Evolutionary conservation across 2,888 invertebrate genomes (phyloP).

Genomic region (Orchesellides sinensis): DNA sequence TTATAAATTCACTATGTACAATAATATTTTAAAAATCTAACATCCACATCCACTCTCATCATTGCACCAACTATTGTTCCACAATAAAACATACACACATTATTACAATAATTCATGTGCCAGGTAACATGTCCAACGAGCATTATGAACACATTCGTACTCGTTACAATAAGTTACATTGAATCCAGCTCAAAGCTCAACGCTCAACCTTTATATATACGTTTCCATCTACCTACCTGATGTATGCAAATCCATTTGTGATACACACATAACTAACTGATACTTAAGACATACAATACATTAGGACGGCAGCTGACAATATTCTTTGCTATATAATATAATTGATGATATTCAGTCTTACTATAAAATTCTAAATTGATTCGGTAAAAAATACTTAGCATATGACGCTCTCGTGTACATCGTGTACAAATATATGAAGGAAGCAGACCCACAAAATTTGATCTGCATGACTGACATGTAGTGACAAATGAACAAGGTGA

Average conservation of each 20-base stretch:
- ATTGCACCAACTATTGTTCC: constrained; percentile 53
- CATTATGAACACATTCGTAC: constrained; percentile 41
- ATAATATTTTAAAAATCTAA: not conserved
- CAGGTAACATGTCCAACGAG: constrained; percentile 59
- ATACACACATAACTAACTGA: too few relatives aligned
- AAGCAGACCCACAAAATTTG: not conserved
- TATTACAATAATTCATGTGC: constrained; percentile 48
- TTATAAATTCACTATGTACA: constrained; percentile 5
- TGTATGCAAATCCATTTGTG: too few relatives aligned
- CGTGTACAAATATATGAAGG: not conserved
- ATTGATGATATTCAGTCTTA: constrained; percentile 46
- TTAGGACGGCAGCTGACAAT: constrained; percentile 51
- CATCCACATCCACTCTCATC: not conserved
- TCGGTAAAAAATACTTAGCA: constrained; percentile 38
- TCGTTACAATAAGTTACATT: constrained; percentile 15
- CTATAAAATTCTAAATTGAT: constrained; percentile 44
- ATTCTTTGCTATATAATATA: constrained; percentile 14
- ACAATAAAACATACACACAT: constrained; percentile 35
- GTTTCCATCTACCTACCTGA: too few relatives aligned
- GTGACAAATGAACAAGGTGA: constrained; percentile 37
- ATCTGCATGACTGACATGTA: constrained; percentile 16
- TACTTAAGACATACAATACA: too few relatives aligned
- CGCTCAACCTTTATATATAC: too few relatives aligned
- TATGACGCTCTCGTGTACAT: not conserved
- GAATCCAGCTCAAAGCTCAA: constrained; percentile 60